Conservation (phyloP, 2,888 invertebrate genomes). For the Drosophila cognata region DNA sequence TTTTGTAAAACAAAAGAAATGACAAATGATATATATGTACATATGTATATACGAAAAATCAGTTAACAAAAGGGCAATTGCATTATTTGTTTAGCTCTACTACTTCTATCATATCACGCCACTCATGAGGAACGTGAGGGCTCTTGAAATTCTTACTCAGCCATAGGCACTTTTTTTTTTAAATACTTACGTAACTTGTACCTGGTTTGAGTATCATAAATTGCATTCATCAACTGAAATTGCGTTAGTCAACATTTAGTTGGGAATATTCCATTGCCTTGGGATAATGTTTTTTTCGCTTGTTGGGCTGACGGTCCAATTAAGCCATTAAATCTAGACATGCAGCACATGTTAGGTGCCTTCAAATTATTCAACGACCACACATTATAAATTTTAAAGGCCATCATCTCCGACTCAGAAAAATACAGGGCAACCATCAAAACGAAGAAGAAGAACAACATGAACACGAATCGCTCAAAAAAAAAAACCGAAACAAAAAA, state of each 20-base stretch:
- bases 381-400: constrained; percentile 83
- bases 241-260: constrained; percentile 9
- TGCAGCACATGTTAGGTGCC: constrained; percentile 82
- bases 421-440: constrained; percentile 34
- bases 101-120: not conserved
- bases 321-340: constrained; percentile 80
- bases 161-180: not conserved
- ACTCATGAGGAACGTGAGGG: not conserved
- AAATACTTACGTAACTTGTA: not conserved
- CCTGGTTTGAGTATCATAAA: not conserved
- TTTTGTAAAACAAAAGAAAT: not conserved
- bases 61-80: not conserved
- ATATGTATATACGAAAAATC: not conserved
- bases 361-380: constrained; percentile 83
- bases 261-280: not conserved
- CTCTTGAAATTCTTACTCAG: not conserved
- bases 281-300: not conserved
- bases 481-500: constrained; percentile 9
- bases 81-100: not conserved
- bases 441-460: not conserved
- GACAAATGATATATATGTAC: not conserved
- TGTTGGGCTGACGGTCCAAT: constrained; percentile 43
- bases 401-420: constrained; percentile 42
- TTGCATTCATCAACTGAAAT: not conserved
- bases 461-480: not conserved